Evolutionary conservation across 2,113 vertebrate genomes (phyloP).

Genomic region (Corythornis cristatus): DNA sequence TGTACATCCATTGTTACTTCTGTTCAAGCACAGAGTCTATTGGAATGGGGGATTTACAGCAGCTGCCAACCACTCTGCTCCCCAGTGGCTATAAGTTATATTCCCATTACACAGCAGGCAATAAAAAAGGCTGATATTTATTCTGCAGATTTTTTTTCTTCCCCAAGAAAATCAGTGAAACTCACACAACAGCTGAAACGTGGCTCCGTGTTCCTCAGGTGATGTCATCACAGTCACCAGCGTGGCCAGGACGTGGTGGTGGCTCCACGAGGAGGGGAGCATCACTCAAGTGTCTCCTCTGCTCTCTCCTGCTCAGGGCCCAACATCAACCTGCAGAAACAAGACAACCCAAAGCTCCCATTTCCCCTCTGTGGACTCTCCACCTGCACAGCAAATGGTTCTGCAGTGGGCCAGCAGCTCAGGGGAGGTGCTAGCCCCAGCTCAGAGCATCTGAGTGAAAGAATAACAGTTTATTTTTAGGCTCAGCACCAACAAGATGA

Average conservation of each 20-base stretch:
- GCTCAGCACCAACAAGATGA: not conserved
- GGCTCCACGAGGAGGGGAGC: not conserved
- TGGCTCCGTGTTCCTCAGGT: not conserved
- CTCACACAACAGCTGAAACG: not conserved
- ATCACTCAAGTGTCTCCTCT: accelerated
- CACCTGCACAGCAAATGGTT: not conserved
- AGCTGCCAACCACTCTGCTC: not conserved
- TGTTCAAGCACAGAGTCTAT: slow-evolving; percentile 26
- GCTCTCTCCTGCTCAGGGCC: accelerated
- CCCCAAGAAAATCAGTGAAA: not conserved
- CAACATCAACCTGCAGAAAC: accelerated
- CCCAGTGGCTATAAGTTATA: not conserved
- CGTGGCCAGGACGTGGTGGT: not conserved
- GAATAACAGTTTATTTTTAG: not conserved
- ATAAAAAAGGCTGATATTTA: slow-evolving; percentile 41
- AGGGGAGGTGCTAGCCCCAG: not conserved
- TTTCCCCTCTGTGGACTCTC: not conserved
- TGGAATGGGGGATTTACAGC: slow-evolving; percentile 24
- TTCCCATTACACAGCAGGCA: slow-evolving; percentile 26
- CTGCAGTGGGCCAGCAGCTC: not conserved
- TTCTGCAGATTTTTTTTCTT: not conserved
- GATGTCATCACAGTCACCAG: not conserved
- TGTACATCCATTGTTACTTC: not conserved
- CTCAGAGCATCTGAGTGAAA: not conserved
- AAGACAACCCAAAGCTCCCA: not conserved